phyloP scores from a whole-genome alignment of 2,888 invertebrate species.

The Malacosoma neustria region DNA sequence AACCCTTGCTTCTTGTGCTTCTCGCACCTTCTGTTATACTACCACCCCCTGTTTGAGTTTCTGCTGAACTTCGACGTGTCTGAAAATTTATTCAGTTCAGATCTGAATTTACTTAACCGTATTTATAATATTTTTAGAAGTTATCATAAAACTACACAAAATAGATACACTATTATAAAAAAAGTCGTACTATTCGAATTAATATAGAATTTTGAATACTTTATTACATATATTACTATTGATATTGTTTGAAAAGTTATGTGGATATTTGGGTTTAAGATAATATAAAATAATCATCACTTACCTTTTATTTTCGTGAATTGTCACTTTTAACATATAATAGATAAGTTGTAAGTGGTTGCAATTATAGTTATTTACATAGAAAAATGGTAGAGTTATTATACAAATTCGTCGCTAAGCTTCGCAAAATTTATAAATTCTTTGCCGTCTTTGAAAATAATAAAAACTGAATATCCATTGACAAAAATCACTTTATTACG shows the following conservation, averaged over 20 bases:
- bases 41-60: slow-evolving; percentile 59
- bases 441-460: slow-evolving; percentile 19
- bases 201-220: too few relatives aligned
- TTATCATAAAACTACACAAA: too few relatives aligned
- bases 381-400: slow-evolving; percentile 63
- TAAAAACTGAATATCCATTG: slow-evolving; percentile 46
- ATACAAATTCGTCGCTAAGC: slow-evolving; percentile 36
- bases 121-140: not conserved
- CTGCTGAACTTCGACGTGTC: slow-evolving; percentile 62
- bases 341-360: too few relatives aligned
- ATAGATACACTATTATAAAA: too few relatives aligned
- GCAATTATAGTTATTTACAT: slow-evolving; percentile 17
- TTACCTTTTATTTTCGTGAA: not conserved
- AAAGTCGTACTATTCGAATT: too few relatives aligned
- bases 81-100: slow-evolving; percentile 20
- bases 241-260: slow-evolving; percentile 40
- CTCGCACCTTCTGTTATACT: slow-evolving; percentile 52
- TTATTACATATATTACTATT: too few relatives aligned
- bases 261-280: slow-evolving; percentile 31
- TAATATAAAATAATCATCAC: slow-evolving; percentile 1
- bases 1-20: slow-evolving; percentile 78
- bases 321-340: not conserved
- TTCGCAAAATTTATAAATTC: slow-evolving; percentile 44
- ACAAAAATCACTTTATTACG: slow-evolving; percentile 67
- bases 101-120: not conserved